phyloP scores from a whole-genome alignment of 2,888 invertebrate species.

The Volucella inflata region DNA sequence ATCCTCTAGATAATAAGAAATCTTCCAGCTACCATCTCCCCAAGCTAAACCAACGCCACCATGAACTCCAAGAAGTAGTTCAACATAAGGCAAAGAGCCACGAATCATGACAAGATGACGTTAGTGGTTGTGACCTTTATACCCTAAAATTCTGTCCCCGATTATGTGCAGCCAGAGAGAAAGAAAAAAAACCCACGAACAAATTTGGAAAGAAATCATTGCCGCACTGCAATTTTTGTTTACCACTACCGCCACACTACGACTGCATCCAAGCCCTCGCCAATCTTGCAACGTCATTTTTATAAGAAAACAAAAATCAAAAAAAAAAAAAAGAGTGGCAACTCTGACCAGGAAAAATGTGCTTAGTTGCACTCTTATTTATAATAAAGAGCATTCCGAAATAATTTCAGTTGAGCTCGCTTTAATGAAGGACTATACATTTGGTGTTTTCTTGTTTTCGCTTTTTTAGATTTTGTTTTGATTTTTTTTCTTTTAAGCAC shows the following conservation, averaged over 20 bases:
- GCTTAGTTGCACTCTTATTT: conserved; percentile 72
- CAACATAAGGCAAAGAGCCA: conserved; percentile 43
- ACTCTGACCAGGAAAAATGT: conserved; percentile 39
- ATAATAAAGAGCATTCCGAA: conserved; percentile 71
- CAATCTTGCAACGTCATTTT: conserved; percentile 67
- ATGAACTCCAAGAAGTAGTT: conserved; percentile 36
- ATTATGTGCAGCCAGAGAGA: conserved; percentile 31
- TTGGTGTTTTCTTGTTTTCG: conserved; percentile 39
- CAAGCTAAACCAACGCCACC: not conserved
- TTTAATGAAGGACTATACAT: conserved; percentile 72
- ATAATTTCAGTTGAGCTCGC: conserved; percentile 66
- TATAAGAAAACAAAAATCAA: conserved; percentile 41
- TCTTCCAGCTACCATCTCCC: not conserved
- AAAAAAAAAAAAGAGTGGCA: conserved; percentile 1
- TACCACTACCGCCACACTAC: conserved; percentile 47
- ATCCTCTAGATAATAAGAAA: conserved; percentile 30
- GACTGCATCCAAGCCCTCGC: conserved; percentile 46
- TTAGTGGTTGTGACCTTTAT: conserved; percentile 49
- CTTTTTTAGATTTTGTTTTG: not conserved
- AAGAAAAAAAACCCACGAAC: not conserved
- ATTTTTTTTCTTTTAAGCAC: conserved; percentile 41
- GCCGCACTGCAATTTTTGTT: conserved; percentile 66
- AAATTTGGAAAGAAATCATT: conserved; percentile 11
- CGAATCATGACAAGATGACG: conserved; percentile 41
- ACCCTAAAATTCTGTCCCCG: conserved; percentile 29